Conservation (phyloP, 2,888 invertebrate species). For the Noctua comes region DNA sequence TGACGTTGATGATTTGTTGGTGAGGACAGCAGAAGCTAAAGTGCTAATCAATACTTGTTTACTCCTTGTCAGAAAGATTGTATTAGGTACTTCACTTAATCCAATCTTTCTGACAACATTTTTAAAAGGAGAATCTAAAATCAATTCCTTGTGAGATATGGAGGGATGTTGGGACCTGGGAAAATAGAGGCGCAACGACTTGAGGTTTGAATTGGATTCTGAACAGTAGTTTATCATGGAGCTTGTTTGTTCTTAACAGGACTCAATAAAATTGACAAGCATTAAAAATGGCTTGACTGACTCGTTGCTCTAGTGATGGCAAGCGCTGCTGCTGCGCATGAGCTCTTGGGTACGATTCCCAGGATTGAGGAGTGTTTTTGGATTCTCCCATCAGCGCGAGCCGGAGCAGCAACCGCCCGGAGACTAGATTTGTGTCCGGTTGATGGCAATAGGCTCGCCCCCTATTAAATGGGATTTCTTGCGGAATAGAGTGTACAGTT, state of each 20-base stretch:
- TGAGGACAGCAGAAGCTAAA: background rate
- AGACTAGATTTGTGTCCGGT: background rate
- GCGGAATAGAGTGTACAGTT: background rate
- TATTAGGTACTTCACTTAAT: background rate
- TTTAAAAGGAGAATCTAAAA: background rate
- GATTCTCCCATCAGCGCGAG: background rate
- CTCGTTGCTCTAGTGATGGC: background rate
- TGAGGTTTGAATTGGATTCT: no score
- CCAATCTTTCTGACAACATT: background rate
- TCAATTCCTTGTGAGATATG: background rate
- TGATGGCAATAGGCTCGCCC: background rate
- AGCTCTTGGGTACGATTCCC: background rate
- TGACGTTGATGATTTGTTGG: slow-evolving; percentile 24
- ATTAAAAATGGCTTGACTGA: background rate
- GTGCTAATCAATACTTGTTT: background rate
- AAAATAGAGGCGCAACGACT: background rate
- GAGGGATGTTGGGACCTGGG: no score
- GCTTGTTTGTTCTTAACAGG: background rate
- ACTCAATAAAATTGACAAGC: background rate
- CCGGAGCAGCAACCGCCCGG: no score
- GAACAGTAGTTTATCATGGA: background rate
- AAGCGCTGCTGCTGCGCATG: background rate
- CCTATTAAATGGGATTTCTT: background rate
- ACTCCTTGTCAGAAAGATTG: no score
- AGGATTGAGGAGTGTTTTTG: background rate